These are phyloP conservation scores for Eueides isabella DNA, from an alignment of 1,140 invertebrate species.

Conservation along the genomic window DNA sequence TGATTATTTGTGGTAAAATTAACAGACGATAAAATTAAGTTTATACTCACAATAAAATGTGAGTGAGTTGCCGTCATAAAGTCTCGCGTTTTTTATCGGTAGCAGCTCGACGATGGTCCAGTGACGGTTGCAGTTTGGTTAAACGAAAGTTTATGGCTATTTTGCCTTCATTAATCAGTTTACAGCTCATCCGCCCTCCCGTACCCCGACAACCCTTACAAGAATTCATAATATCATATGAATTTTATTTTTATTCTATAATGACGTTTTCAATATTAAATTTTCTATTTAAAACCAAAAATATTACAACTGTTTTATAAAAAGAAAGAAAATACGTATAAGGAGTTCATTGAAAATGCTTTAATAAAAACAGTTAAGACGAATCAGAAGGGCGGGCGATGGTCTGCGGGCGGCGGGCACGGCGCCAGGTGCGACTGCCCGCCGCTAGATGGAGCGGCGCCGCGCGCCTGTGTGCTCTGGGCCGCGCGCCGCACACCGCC, in stretches of 20 bases:
- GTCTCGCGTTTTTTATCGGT: constrained; percentile 82
- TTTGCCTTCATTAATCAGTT: constrained; percentile 81
- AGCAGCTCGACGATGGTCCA: constrained; percentile 73
- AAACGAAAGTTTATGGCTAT: constrained; percentile 81
- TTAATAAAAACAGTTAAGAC: constrained; percentile 25
- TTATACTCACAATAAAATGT: constrained; percentile 82
- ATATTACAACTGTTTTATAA: not conserved
- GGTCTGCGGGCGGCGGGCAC: constrained; percentile 36
- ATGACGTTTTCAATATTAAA: not conserved
- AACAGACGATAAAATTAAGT: constrained; percentile 82
- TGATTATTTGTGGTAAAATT: constrained; percentile 81
- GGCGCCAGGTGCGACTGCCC: constrained; percentile 59
- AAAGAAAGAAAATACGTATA: not conserved
- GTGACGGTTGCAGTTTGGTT: constrained; percentile 82
- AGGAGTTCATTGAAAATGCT: not conserved
- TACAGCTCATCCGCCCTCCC: constrained; percentile 52
- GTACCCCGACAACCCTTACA: constrained; percentile 53
- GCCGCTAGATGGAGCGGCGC: constrained; percentile 63
- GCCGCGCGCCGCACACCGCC: constrained; percentile 53
- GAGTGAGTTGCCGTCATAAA: constrained; percentile 82
- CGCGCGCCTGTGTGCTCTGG: constrained; percentile 69
- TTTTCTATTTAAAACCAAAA: not conserved
- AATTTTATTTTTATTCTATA: not conserved
- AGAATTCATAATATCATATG: not conserved
- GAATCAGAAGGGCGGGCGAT: not conserved